Conservation (phyloP, 1,140 invertebrate species). For the Harpegnathos saltator region DNA sequence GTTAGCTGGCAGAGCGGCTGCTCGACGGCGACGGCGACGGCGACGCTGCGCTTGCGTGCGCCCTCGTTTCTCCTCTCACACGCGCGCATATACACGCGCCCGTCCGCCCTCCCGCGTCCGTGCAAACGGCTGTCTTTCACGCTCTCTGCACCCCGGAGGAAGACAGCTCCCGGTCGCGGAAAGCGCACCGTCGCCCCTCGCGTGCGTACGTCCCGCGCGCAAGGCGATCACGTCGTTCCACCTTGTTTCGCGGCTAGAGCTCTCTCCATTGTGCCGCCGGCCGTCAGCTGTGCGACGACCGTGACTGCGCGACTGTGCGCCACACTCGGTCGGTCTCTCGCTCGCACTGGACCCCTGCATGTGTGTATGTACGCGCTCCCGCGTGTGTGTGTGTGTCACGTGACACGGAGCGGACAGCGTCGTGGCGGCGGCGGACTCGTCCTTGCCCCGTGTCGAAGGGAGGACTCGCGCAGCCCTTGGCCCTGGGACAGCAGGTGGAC, state of each 20-base stretch:
- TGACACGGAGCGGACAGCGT: slow-evolving; percentile 47
- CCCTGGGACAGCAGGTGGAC: not conserved
- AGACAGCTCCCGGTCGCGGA: slow-evolving; percentile 13
- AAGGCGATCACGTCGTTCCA: slow-evolving; percentile 24
- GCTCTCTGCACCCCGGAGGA: slow-evolving; percentile 12
- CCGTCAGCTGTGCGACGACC: slow-evolving; percentile 45
- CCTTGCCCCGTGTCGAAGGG: slow-evolving; percentile 12
- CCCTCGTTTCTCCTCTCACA: slow-evolving; percentile 54
- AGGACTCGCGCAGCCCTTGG: slow-evolving; percentile 8
- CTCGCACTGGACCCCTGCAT: too few species aligned
- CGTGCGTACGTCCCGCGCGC: slow-evolving; percentile 10
- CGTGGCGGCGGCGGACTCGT: not conserved
- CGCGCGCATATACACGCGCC: too few species aligned
- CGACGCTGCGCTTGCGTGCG: slow-evolving; percentile 70
- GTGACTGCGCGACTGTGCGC: too few species aligned
- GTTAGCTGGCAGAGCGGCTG: slow-evolving; percentile 55
- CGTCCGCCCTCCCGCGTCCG: not conserved
- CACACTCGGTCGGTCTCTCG: not conserved
- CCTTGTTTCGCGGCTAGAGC: not conserved
- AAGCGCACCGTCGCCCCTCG: slow-evolving; percentile 10
- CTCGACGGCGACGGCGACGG: slow-evolving; percentile 49
- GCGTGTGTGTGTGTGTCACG: slow-evolving; percentile 59
- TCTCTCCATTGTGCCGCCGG: slow-evolving; percentile 6
- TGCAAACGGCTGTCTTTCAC: slow-evolving; percentile 6
- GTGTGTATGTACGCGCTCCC: too few species aligned